phyloP scores from a whole-genome alignment of 1,140 invertebrate genomes.

The Penaeus chinensis region DNA sequence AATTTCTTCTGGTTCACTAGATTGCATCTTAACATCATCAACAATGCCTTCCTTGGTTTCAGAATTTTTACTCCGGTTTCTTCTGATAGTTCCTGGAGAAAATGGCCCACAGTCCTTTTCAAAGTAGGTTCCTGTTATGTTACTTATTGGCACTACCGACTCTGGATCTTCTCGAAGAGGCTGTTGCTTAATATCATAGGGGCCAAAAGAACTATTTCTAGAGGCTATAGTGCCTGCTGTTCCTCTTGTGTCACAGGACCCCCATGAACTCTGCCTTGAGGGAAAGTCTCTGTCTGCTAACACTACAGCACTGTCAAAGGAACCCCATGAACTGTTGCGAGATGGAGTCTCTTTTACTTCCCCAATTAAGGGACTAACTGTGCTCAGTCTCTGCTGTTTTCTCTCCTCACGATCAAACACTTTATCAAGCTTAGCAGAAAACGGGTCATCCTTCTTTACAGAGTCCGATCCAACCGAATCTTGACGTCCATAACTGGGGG shows the following conservation, averaged over 20 bases:
- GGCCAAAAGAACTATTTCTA: constrained; percentile 80
- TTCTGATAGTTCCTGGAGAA: constrained; percentile 46
- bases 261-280: constrained; percentile 82
- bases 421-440: constrained; percentile 78
- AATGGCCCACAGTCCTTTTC: constrained; percentile 43
- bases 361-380: constrained; percentile 36
- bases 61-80: constrained; percentile 41
- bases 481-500: constrained; percentile 65
- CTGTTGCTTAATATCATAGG: constrained; percentile 73
- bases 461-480: constrained; percentile 40
- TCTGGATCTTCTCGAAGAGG: constrained; percentile 49
- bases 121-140: constrained; percentile 51
- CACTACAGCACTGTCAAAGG: constrained; percentile 72
- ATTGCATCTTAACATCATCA: constrained; percentile 34
- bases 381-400: constrained; percentile 68
- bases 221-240: constrained; percentile 73
- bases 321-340: constrained; percentile 85
- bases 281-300: constrained; percentile 68
- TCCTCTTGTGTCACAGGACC: constrained; percentile 82
- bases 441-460: constrained; percentile 73
- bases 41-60: constrained; percentile 28
- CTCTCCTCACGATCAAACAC: constrained; percentile 80
- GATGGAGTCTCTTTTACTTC: constrained; percentile 62
- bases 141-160: constrained; percentile 34
- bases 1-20: constrained; percentile 38